Base-by-base conservation (phyloP, 1,140 invertebrate species). In the Listronotus bonariensis region DNA sequence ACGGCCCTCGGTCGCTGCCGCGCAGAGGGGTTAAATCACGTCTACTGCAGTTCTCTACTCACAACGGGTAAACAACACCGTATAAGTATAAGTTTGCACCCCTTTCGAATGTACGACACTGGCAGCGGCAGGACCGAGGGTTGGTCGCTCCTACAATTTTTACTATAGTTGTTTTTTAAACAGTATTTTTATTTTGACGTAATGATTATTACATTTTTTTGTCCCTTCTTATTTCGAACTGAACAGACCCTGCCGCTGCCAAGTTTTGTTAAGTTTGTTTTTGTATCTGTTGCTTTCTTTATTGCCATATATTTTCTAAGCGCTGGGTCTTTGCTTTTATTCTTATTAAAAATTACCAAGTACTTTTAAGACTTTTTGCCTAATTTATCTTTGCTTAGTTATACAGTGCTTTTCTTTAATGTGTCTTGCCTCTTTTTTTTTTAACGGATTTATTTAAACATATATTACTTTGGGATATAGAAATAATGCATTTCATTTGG, bases 11-110 rank as follows among this genome's bases (percentile, higher is more conserved):
- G 86, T 90, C 89, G 82, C 86, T 91, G 84, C 89, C 88, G 81
- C 87, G 89, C 80, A 87, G 91, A 80, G 89, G 90, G 77, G 88
- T 92, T 82, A 92, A 92, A 82, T 92, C 91, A 73, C 88, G 92
- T 73, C 87, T 94, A 75, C 88, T 93, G 79, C 90, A 92, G 85
- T 92, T 93, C 85, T 88, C 87, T 81, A 89, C 90, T 76, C 92
- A 91, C 82, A 82, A 84, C 84, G 92, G 91, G 92, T 93, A 92
- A 84, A 87, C 12, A 10, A 46, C 41, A 53, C 20, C 14, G 18
- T 12, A 40, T 36, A 52, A 53, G n/a, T 56, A 49, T 48, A 31
- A 52, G n/a, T 65, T 65, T 55, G 57, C 51, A 62, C 57, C 57
- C 62, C 63, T 51, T 41, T 40, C 53, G 36, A 42, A 64, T 38